Evolutionary conservation across 2,888 invertebrate species (phyloP).

Genomic region (Eilema sororculum): DNA sequence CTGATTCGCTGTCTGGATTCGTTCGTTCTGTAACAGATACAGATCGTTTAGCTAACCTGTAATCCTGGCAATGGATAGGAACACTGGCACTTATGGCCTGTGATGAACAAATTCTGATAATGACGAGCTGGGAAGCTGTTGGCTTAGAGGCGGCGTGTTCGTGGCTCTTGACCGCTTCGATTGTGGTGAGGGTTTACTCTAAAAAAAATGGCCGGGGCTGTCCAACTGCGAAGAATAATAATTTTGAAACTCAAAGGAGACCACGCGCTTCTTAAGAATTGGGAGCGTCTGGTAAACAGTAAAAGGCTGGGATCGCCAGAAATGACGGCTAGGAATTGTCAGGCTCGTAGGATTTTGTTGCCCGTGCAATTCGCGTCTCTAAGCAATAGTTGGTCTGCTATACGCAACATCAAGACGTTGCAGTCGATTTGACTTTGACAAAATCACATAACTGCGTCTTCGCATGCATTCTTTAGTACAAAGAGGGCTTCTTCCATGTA

Average conservation of each 20-base stretch:
- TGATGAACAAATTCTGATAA: background rate
- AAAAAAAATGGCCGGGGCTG: too few species aligned
- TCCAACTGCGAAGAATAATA: too few species aligned
- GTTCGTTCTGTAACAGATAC: background rate
- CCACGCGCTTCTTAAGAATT: background rate
- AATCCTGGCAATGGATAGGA: too few species aligned
- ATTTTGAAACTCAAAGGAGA: background rate
- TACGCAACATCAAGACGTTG: too few species aligned
- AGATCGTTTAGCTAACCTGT: too few species aligned
- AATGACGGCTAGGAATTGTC: background rate
- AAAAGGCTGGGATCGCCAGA: background rate
- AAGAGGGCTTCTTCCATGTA: background rate
- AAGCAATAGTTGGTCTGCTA: background rate
- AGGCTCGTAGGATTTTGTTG: background rate
- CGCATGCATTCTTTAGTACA: too few species aligned
- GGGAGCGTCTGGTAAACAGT: too few species aligned
- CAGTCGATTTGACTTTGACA: background rate
- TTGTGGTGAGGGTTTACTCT: too few species aligned
- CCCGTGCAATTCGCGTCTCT: too few species aligned
- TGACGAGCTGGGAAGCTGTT: background rate
- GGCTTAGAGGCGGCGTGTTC: too few species aligned
- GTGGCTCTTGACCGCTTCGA: too few species aligned
- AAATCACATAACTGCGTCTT: background rate
- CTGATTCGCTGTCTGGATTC: background rate
- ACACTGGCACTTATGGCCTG: background rate